Base-by-base conservation (phyloP, 2,113 vertebrate species). In the Oriolus oriolus region DNA sequence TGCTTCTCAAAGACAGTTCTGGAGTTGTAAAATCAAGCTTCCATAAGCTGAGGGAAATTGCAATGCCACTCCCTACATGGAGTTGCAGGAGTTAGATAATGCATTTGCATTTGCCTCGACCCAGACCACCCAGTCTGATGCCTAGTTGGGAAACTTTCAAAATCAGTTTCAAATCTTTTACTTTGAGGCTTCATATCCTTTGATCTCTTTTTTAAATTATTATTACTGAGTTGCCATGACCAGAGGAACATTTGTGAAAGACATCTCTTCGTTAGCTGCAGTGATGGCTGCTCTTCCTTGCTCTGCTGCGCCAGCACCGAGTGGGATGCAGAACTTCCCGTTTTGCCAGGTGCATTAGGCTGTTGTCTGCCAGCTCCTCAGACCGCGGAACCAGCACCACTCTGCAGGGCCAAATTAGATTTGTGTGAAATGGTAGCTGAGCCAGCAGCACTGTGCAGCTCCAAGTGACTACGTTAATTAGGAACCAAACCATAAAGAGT, bases 401-500 rank as follows among this genome's bases (percentile, higher is more conserved):
- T 96, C 95, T 92, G 97, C 87, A 96, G 96, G 96, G 94, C 94
- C 95, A 97, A 92, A 97, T 97, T 87, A 96, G 96, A 97, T 97
- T 96, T 96, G 86, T 92, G 91, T 77, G 95, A 89, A 70, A 94
- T 57, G 77, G 74, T 71, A 94, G 97, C 91, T 96, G 95, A 95
- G 95, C 96, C 93, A 97, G 95, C 96, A 88, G 97, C 86, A 26
- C 65, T 61, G 41, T 11, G 35, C 27, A 91, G 86, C 95, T 97
- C 94, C 91, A 71, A 97, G 97, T 97, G 97, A 84, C 97, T 88
- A 37, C 45, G 83, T 95, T 98, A 97, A 98, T 98, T 97, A 96
- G 96, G 90, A 96, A 79, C 87, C 92, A 91, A 97, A 97, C 95
- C 88, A 96, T 80, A 96, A 97, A 97, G 60, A 97, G 97, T 1